Base-by-base conservation (phyloP, 2,888 invertebrate genomes). In the Xylocampa areola region DNA sequence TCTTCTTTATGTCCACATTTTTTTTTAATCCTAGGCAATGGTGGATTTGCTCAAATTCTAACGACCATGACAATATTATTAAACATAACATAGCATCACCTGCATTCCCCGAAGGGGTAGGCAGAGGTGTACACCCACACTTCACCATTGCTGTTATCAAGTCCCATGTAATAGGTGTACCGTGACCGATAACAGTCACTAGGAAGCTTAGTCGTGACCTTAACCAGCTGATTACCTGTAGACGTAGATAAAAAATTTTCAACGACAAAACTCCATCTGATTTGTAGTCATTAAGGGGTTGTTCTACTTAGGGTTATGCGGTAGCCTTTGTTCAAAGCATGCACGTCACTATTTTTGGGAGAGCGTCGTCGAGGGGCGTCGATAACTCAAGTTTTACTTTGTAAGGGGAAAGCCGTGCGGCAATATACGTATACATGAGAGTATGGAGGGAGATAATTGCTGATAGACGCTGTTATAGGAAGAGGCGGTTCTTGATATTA, bases 281-380 rank as follows among this genome's bases (percentile, higher is more conserved):
- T 40, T 49, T 41, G 13, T 30, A 60, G 55, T 47, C 17, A 47
- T 47, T 62, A 68, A 50, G 40, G 36, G 41, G 41, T 37, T 30
- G 65, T 7, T 4, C 8, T 25, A 25, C 25, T 25, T 10, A 8
- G n/a, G 7, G 49, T n/a, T 57, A 62, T 48, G 55, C 35, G 55
- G 62, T 68, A 43, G 36, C 47, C 47, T 68, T 66, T 66, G 65
- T 68, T 68, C 68, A n/a, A 16, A 40, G 62, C 49, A 43, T 43
- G 68, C 55, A 49, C 65, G 50, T 47, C 63, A 62, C 65, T 65
- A 64, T 65, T 68, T 68, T 70, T 65, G 66, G 55, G 45, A 60
- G 47, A 64, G 53, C 30, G 55, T 39, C 29, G 37, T 29, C 14
- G 33, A 69, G 52, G 47, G 55, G 35, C 23, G 57, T 70, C 70